Base-by-base conservation (phyloP, 1,140 invertebrate species). In the Danaus melanippus region DNA sequence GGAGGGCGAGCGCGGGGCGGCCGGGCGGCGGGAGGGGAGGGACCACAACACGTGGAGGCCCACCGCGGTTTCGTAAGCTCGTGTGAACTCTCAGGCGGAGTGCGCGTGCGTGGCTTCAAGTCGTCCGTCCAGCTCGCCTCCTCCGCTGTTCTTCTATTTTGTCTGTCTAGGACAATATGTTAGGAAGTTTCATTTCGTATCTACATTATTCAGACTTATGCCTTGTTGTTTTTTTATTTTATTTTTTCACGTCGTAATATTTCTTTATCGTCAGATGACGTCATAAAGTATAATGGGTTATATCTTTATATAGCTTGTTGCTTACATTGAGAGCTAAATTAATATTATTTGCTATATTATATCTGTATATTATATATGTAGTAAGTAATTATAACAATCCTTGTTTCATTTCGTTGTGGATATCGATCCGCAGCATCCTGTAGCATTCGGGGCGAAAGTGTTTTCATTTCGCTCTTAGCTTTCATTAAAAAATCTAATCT, bases 11-110 rank as follows among this genome's bases (percentile, higher is more conserved):
- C 59, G 71, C 60, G 60, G 67, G 66, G 21, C 21, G 21, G 46
- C 66, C 49, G 62, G 74, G 47, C 59, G 61, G 57, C 49, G 62
- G 67, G 60, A 66, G 59, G 62, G 67, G 66, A 56, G 64, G 68
- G 64, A 72, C 64, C 74, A 74, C 68, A 65, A 73, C 84, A 83
- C 80, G 84, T 84, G 82, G 84, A 87, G 82, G 79, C 84, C 70
- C 67, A 85, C 84, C 74, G 80, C 71, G 82, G 79, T 76, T 74
- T 71, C 71, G 67, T 15, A 62, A 66, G 63, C 82, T 79, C 82
- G 70, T 76, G 51, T 67, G 70, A 75, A 76, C 82, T 82, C 71
- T 74, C 69, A 58, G 60, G 62, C 70, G 59, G 74, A 82, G 60
- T 71, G 76, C 81, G 79, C 80, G 66, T 84, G 79, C 82, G 80